phyloP scores from a whole-genome alignment of 2,797 vertebrate species.

The Hybognathus amarus region DNA sequence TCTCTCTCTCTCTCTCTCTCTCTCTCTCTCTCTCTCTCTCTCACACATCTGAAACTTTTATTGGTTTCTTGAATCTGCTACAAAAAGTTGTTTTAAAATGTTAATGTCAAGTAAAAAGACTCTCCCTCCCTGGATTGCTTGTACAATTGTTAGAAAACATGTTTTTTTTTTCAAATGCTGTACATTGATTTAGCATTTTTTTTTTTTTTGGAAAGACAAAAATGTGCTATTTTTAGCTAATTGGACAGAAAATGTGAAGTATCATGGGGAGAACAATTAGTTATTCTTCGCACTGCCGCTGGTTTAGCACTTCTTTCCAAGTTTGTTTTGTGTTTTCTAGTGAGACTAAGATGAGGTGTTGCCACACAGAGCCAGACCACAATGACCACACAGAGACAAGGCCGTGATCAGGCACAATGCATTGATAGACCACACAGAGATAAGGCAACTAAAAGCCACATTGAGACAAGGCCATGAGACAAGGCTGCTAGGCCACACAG shows the following conservation, averaged over 20 bases:
- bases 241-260: neutral
- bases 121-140: neutral
- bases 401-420: too few relatives aligned
- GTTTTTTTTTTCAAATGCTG: neutral
- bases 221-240: neutral
- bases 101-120: neutral
- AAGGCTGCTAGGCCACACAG: too few relatives aligned
- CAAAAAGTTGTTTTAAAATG: neutral
- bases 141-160: neutral
- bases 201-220: neutral
- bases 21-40: neutral
- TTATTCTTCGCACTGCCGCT: neutral
- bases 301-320: neutral
- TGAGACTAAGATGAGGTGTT: neutral
- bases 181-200: neutral
- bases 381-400: too few relatives aligned
- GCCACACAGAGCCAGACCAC: too few relatives aligned
- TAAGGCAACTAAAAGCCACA: too few relatives aligned
- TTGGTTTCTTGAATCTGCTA: neutral
- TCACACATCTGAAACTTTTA: neutral
- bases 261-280: neutral
- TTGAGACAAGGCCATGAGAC: too few relatives aligned
- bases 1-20: too few relatives aligned
- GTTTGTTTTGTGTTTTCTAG: slow-evolving; percentile 1
- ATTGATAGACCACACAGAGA: too few relatives aligned